phyloP scores from a whole-genome alignment of 2,797 vertebrate genomes.

The Sorex maritimensis region DNA sequence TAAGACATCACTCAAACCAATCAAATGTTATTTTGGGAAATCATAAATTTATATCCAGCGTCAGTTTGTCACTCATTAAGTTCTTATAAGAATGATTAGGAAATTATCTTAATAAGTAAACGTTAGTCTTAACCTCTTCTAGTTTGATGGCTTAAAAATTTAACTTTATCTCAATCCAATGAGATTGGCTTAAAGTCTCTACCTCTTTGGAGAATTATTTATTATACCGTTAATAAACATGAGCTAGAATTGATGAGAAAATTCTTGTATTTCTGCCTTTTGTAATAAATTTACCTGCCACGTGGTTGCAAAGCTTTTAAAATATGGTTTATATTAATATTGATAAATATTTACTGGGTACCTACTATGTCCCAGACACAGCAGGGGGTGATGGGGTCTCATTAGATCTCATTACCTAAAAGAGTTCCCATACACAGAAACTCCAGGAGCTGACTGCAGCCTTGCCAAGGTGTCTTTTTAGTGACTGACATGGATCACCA shows the following conservation, averaged over 20 bases:
- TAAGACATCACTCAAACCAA: conserved; percentile 93
- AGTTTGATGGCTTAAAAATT: conserved; percentile 90
- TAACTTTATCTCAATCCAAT: conserved; percentile 86
- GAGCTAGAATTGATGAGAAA: conserved; percentile 27
- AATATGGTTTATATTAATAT: conserved; percentile 54
- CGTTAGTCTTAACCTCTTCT: conserved; percentile 89
- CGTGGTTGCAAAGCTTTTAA: conserved; percentile 48
- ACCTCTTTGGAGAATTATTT: conserved; percentile 76
- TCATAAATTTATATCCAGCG: conserved; percentile 93
- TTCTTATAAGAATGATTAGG: conserved; percentile 92
- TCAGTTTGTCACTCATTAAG: conserved; percentile 94
- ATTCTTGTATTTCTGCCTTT: conserved; percentile 37
- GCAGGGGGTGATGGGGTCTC: not conserved
- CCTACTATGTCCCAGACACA: conserved; percentile 53
- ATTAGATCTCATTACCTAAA: conserved; percentile 48
- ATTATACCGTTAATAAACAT: conserved; percentile 75
- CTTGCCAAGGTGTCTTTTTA: conserved; percentile 71
- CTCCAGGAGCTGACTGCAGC: conserved; percentile 29
- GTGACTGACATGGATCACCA: conserved; percentile 82
- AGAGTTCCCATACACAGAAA: conserved; percentile 12
- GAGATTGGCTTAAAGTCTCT: conserved; percentile 81
- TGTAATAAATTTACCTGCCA: conserved; percentile 35
- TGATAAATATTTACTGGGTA: conserved; percentile 26
- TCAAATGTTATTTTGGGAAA: conserved; percentile 94
- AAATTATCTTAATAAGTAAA: conserved; percentile 93